Evolutionary conservation across 2,888 invertebrate species (phyloP).

Genomic region (Aelia acuminata): DNA sequence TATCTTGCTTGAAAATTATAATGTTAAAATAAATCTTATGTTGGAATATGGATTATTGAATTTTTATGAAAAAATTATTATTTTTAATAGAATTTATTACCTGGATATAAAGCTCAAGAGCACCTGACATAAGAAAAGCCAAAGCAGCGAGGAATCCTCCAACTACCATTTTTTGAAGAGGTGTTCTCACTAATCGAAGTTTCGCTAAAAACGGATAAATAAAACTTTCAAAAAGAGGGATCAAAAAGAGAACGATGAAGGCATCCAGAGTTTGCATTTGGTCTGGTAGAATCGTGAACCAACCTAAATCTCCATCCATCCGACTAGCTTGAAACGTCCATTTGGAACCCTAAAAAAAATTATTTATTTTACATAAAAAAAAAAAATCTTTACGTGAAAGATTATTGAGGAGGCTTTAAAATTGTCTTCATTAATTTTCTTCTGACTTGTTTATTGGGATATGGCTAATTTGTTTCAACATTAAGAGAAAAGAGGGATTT

Average conservation of each 20-base stretch:
- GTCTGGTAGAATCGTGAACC: conserved; percentile 86
- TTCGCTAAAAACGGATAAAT: conserved; percentile 86
- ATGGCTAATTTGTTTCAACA: too few relatives aligned
- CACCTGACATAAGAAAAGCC: conserved; percentile 88
- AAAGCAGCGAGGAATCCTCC: conserved; percentile 89
- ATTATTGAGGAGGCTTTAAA: too few relatives aligned
- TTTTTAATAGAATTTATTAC: conserved; percentile 66
- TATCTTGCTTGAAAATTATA: conserved; percentile 71
- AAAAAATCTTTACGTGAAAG: too few relatives aligned
- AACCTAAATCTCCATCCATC: conserved; percentile 86
- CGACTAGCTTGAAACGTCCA: conserved; percentile 80
- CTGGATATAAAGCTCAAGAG: conserved; percentile 71
- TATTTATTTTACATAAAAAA: too few relatives aligned
- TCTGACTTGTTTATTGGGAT: too few relatives aligned
- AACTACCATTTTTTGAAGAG: conserved; percentile 87
- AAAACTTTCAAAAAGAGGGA: conserved; percentile 85
- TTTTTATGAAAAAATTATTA: background rate
- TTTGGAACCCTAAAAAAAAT: conserved; percentile 66
- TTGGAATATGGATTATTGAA: background rate
- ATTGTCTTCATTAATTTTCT: too few relatives aligned
- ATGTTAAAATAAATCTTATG: background rate
- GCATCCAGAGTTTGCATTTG: conserved; percentile 97
- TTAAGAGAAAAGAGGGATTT: too few relatives aligned
- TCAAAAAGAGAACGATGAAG: conserved; percentile 84
- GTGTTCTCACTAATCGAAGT: conserved; percentile 79